Conservation (phyloP, 2,113 vertebrate species). For the Dolichotis patagonum region DNA sequence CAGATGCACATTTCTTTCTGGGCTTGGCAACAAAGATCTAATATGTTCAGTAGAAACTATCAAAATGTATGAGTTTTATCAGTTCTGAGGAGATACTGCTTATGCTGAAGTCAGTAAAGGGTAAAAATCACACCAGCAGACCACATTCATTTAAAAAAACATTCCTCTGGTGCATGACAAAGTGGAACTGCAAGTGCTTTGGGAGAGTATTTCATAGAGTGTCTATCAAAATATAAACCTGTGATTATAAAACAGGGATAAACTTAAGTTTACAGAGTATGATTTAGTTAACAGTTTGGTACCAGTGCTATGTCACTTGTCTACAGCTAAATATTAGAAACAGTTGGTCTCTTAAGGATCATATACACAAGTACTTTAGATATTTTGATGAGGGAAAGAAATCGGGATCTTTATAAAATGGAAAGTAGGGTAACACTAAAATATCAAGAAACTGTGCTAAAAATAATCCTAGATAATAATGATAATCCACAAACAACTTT, state of each 20-base stretch:
- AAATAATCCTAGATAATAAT: neutral
- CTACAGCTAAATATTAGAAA: conserved; percentile 42
- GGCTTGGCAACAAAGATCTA: conserved; percentile 68
- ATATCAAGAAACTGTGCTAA: neutral
- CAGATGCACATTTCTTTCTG: conserved; percentile 63
- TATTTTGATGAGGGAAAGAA: neutral
- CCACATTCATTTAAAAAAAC: conserved; percentile 28
- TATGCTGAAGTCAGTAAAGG: conserved; percentile 76
- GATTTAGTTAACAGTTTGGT: conserved; percentile 60
- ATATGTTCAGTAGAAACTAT: conserved; percentile 74
- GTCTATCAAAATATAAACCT: conserved; percentile 64
- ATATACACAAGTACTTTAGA: neutral
- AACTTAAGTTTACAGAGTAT: conserved; percentile 35
- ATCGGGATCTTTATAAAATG: neutral
- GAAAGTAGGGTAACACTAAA: neutral
- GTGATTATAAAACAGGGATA: conserved; percentile 36
- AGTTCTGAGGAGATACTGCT: conserved; percentile 73
- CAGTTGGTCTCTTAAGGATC: neutral
- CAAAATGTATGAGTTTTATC: conserved; percentile 80
- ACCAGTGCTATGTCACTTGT: neutral
- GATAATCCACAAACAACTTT: neutral
- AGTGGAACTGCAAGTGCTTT: conserved; percentile 60
- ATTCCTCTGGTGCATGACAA: conserved; percentile 54
- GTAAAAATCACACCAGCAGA: conserved; percentile 71
- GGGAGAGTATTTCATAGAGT: conserved; percentile 71